Evolutionary conservation across 1,140 invertebrate species (phyloP).

Genomic region (Brachionus plicatilis): DNA sequence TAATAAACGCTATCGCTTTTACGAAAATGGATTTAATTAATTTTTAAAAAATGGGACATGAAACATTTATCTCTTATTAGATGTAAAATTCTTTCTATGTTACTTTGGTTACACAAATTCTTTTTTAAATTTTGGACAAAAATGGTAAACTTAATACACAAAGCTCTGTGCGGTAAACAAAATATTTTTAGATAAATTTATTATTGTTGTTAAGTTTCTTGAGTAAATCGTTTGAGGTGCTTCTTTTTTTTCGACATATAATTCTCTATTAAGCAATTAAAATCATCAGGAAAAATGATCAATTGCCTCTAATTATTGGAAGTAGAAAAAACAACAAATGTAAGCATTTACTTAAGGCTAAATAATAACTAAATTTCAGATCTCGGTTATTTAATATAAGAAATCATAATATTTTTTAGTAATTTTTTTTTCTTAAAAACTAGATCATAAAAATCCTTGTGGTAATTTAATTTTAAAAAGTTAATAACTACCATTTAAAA

Average conservation of each 20-base stretch:
- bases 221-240: neutral
- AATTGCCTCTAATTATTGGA: neutral
- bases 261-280: neutral
- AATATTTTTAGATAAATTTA: neutral
- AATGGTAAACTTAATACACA: neutral
- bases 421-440: neutral
- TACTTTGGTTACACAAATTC: neutral
- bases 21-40: neutral
- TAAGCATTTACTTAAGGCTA: neutral
- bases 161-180: neutral
- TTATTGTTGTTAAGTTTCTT: neutral
- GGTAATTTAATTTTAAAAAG: neutral
- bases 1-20: neutral
- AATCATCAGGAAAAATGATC: neutral
- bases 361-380: neutral
- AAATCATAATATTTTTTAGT: neutral
- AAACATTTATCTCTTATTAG: neutral
- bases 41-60: neutral
- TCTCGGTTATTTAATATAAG: neutral
- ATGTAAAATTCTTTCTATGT: neutral
- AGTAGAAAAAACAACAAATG: neutral
- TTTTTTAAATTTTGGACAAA: neutral
- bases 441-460: neutral
- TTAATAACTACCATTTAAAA: neutral
- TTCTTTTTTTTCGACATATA: neutral